Conservation (phyloP, 2,797 vertebrate species). For the Semotilus atromaculatus region DNA sequence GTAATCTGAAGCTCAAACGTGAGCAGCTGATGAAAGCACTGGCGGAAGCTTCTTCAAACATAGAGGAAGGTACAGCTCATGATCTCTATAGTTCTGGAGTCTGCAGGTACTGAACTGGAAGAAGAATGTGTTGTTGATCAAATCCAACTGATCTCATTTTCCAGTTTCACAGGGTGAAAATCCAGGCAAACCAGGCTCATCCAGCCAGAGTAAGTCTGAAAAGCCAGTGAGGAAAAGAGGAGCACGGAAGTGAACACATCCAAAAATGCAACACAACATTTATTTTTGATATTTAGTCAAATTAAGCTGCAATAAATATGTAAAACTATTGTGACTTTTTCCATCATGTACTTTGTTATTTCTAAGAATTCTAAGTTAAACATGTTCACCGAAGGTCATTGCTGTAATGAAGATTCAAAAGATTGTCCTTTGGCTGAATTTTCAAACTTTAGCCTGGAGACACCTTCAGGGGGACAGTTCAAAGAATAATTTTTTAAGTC, state of each 20-base stretch:
- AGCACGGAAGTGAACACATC: background rate
- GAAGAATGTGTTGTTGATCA: background rate
- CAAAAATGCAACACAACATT: background rate
- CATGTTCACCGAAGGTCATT: background rate
- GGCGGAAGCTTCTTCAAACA: constrained; percentile 42
- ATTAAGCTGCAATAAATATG: background rate
- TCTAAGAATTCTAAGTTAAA: background rate
- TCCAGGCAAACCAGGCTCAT: background rate
- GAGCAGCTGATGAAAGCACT: constrained; percentile 58
- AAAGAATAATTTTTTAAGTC: background rate
- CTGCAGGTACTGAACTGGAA: background rate
- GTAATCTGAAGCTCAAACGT: constrained; percentile 57
- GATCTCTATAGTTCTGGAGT: background rate
- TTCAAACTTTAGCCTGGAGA: background rate
- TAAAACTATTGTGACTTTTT: background rate
- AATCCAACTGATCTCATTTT: background rate
- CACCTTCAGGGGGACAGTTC: too few species aligned
- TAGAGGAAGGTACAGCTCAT: constrained; percentile 57
- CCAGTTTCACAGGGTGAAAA: constrained; percentile 17
- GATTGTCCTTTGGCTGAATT: background rate
- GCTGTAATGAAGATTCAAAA: background rate
- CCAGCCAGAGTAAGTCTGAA: constrained; percentile 12
- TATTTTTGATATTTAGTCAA: background rate
- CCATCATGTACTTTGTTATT: background rate
- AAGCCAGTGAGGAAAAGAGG: constrained; percentile 34